phyloP scores from a whole-genome alignment of 2,888 invertebrate genomes.

The Tiliacea aurago region DNA sequence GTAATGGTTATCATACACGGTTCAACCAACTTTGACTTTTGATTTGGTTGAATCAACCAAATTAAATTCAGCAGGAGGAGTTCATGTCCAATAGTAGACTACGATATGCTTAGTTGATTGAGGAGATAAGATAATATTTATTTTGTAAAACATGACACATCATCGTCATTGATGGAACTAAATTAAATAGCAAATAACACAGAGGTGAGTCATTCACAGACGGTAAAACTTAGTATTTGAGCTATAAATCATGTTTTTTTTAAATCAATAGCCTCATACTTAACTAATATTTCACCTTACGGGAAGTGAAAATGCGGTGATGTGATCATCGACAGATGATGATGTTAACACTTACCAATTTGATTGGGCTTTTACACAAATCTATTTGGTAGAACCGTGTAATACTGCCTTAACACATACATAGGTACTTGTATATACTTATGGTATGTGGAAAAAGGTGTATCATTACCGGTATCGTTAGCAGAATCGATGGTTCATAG shows the following conservation, averaged over 20 bases:
- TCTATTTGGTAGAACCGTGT: slow-evolving; percentile 29
- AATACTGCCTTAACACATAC: slow-evolving; percentile 18
- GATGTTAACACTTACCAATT: not conserved
- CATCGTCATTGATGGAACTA: too few relatives aligned
- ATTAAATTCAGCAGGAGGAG: not conserved
- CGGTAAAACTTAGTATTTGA: too few relatives aligned
- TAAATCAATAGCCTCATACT: rapidly evolving
- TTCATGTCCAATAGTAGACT: too few relatives aligned
- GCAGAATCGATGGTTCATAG: slow-evolving; percentile 44
- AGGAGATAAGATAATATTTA: too few relatives aligned
- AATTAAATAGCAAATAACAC: not conserved
- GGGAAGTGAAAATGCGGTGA: not conserved
- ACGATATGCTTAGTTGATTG: too few relatives aligned
- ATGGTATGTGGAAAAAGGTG: slow-evolving; percentile 60
- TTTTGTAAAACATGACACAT: too few relatives aligned
- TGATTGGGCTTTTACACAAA: not conserved
- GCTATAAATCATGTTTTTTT: too few relatives aligned
- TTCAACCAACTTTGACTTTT: slow-evolving; percentile 11
- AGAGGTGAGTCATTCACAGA: not conserved
- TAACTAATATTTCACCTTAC: too few relatives aligned
- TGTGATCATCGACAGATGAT: too few relatives aligned
- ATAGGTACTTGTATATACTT: slow-evolving; percentile 33
- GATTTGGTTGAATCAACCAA: slow-evolving; percentile 22
- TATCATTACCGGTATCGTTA: slow-evolving; percentile 62
- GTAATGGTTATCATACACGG: slow-evolving; percentile 9